phyloP scores from a whole-genome alignment of 2,888 invertebrate species.

The Drosophila barbarae region DNA sequence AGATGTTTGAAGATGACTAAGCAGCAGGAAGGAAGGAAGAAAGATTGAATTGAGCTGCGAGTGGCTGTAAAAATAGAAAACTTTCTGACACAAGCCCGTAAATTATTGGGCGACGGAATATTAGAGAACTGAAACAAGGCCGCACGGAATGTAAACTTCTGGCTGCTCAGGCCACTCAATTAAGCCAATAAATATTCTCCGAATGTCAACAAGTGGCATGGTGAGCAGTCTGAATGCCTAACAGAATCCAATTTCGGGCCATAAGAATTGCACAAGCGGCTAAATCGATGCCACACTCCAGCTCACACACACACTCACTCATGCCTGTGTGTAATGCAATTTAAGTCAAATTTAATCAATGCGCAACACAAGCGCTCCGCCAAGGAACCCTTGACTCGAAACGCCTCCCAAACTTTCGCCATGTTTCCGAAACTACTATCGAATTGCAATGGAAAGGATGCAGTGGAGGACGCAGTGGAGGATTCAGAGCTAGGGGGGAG shows the following conservation, averaged over 20 bases:
- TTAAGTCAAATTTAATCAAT: constrained; percentile 73
- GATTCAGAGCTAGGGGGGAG: constrained; percentile 18
- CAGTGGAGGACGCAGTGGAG: background rate
- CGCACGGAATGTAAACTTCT: constrained; percentile 13
- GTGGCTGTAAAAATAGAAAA: constrained; percentile 26
- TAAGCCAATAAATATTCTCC: constrained; percentile 55
- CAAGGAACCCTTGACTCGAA: constrained; percentile 23
- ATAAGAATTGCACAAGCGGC: constrained; percentile 21
- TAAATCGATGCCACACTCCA: constrained; percentile 45
- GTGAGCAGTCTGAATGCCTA: constrained; percentile 5
- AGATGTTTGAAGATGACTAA: constrained; percentile 45
- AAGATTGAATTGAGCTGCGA: constrained; percentile 6
- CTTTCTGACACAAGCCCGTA: constrained; percentile 21
- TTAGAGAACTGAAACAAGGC: constrained; percentile 9
- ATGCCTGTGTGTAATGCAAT: constrained; percentile 63
- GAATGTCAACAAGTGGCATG: constrained; percentile 63
- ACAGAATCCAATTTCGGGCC: constrained; percentile 25
- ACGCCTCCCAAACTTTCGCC: constrained; percentile 51
- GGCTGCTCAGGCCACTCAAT: constrained; percentile 46
- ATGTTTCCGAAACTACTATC: constrained; percentile 61
- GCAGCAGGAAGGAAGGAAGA: constrained; percentile 6
- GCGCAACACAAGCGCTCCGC: constrained; percentile 57
- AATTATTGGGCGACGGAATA: constrained; percentile 2
- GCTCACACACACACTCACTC: constrained; percentile 13
- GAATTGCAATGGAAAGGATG: constrained; percentile 21